phyloP scores from a whole-genome alignment of 2,888 invertebrate species.

The Strigamia crassipes region DNA sequence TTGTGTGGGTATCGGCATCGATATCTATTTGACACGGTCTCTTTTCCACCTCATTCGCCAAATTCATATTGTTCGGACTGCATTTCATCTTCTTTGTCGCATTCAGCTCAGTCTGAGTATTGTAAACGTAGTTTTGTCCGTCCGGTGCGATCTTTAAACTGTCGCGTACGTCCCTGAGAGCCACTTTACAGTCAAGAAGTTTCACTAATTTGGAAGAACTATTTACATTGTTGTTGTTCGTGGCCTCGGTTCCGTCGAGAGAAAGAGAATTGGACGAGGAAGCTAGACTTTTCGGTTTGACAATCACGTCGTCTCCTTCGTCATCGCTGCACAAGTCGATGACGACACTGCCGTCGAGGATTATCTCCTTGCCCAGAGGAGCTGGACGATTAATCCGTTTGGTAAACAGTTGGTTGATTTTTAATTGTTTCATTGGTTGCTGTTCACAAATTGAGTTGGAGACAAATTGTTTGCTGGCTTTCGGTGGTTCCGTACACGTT shows the following conservation, averaged over 20 bases:
- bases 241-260: background rate
- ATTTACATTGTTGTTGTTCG: background rate
- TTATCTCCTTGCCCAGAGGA: conserved; percentile 11
- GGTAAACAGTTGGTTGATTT: background rate
- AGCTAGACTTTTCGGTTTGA: background rate
- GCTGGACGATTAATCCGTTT: background rate
- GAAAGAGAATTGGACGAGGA: background rate
- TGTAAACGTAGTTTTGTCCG: background rate
- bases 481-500: too few species aligned
- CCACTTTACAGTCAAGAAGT: background rate
- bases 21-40: too few species aligned
- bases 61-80: background rate
- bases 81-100: background rate
- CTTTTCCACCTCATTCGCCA: too few species aligned
- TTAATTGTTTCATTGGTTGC: background rate
- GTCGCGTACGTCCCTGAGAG: background rate
- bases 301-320: conserved; percentile 15
- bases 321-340: conserved; percentile 39
- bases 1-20: too few species aligned
- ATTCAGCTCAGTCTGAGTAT: background rate
- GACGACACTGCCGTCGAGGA: conserved; percentile 15
- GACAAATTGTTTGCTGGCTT: background rate
- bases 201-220: background rate
- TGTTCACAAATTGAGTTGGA: background rate
- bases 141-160: background rate